A percentile compares a stretch with the other conserved stretches of the same genome.
Evolutionary conservation across 2,888 invertebrate species (phyloP).

Genomic region (Meganola albula): DNA sequence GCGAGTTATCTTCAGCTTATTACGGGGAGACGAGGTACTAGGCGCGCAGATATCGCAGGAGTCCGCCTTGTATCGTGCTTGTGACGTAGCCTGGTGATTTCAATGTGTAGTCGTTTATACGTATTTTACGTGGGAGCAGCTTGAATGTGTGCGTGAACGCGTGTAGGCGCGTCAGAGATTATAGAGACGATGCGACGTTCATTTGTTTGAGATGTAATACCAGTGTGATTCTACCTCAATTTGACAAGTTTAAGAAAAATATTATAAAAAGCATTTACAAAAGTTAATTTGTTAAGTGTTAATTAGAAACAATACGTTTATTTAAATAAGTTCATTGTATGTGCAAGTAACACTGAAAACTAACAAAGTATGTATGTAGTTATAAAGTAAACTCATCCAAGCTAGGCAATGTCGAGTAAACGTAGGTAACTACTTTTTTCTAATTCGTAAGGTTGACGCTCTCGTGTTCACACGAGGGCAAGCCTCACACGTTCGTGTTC

Average conservation of each 20-base stretch:
- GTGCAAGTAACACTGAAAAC: too few species aligned
- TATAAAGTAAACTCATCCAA: not conserved
- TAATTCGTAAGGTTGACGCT: slow-evolving; percentile 75
- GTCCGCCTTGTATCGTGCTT: slow-evolving; percentile 62
- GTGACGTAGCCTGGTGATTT: too few species aligned
- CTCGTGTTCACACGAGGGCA: slow-evolving; percentile 67
- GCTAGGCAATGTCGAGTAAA: slow-evolving; percentile 38
- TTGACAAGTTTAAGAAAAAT: too few species aligned
- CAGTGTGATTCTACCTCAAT: too few species aligned
- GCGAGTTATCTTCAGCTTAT: slow-evolving; percentile 75
- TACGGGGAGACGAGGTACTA: slow-evolving; percentile 70
- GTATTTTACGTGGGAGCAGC: slow-evolving; percentile 30
- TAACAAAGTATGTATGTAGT: too few species aligned
- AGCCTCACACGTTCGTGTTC: slow-evolving; percentile 60
- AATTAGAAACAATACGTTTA: too few species aligned
- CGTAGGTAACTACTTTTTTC: slow-evolving; percentile 65
- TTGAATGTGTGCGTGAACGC: slow-evolving; percentile 51
- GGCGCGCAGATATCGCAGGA: slow-evolving; percentile 62
- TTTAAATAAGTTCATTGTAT: too few species aligned
- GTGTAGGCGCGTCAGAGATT: slow-evolving; percentile 60
- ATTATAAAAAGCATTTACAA: too few species aligned
- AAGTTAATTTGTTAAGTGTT: too few species aligned
- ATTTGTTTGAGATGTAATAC: too few species aligned
- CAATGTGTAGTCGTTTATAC: slow-evolving; percentile 43
- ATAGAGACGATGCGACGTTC: too few species aligned